Evolutionary conservation across 2,113 vertebrate species (phyloP), one percentile per base, ranked within the genome.

Genomic region (Eudyptes chrysolophus): DNA sequence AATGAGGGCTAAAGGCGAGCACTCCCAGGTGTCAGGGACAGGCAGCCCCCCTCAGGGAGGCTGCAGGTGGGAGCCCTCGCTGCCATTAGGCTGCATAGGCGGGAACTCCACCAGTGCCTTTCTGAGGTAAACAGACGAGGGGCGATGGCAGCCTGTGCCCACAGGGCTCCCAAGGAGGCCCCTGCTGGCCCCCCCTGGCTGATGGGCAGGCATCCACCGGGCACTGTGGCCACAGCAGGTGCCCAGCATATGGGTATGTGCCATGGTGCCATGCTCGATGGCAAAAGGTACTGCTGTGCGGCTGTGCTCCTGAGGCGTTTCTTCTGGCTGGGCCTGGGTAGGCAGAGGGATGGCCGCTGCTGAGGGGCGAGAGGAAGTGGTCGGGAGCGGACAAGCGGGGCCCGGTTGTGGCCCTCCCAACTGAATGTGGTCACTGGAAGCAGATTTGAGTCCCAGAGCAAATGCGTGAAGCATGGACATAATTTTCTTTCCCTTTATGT

Each of bases 341-440:
- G 14, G 27, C 8, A 12, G 30, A 19, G n/a, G n/a, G 30, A 11
- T 0, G 2, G n/a, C 12, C 0, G 0, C 10, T 29, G 25, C 15
- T n/a, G 48, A 30, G 19, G 38, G 16, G 26, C 0, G 1, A 69
- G 18, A 38, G 11, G 34, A 80, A 27, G 15, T 14, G 26, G 11
- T 32, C 0, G 0, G 26, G 26, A 72, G 69, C 0, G 1, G 46
- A 7, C 11, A 25, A 51, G 22, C 4, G 9, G 16, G 21, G 34
- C 3, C 32, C 0, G 1, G 13, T 2, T 52, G 42, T 42, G 27
- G 16, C 22, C 16, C 26, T 74, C 14, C 34, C 6, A n/a, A 6
- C 30, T 13, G 4, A 29, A 14, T 4, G 18, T 26, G 42, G 34
- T 48, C 10, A 5, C 22, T 52, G 24, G 49, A 64, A 64, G 9